A percentile compares a stretch with the other conserved stretches of the same genome.
phyloP scores from a whole-genome alignment of 2,888 invertebrate genomes.

The Abrostola tripartita region DNA sequence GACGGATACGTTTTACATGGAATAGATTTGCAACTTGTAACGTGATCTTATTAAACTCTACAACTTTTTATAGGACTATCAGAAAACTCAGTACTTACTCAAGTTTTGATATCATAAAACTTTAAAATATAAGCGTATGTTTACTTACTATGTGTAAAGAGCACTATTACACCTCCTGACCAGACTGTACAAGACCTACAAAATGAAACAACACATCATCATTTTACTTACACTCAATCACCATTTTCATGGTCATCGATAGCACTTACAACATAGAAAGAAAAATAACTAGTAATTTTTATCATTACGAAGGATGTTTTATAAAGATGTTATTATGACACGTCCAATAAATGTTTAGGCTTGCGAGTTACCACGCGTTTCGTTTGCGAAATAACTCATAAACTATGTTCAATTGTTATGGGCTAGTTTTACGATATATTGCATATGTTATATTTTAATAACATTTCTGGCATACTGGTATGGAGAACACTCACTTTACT shows the following conservation, averaged over 20 bases:
- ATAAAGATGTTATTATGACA: conserved; percentile 21
- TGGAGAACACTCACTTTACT: not conserved
- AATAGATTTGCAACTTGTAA: too few relatives aligned
- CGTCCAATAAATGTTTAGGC: conserved; percentile 27
- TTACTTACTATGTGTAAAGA: conserved; percentile 82
- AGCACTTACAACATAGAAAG: conserved; percentile 44
- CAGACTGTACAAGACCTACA: conserved; percentile 65
- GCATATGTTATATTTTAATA: conserved; percentile 19
- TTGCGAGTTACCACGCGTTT: conserved; percentile 11
- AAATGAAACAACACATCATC: conserved; percentile 11
- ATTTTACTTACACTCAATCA: not conserved
- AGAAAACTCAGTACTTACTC: too few relatives aligned
- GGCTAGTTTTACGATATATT: conserved; percentile 46
- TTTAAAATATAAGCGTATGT: too few relatives aligned
- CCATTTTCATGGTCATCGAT: not conserved
- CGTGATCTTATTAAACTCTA: too few relatives aligned
- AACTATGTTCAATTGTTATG: conserved; percentile 37
- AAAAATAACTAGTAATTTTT: conserved; percentile 40
- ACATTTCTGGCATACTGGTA: conserved; percentile 5
- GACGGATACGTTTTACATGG: too few relatives aligned
- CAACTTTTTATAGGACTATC: too few relatives aligned
- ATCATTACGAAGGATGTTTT: conserved; percentile 51
- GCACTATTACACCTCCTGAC: conserved; percentile 62
- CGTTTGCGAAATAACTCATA: conserved; percentile 48
- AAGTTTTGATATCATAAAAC: too few relatives aligned